Evolutionary conservation across 2,888 invertebrate genomes (phyloP), one percentile per base, ranked within the genome.

Genomic region (Eilema depressum): DNA sequence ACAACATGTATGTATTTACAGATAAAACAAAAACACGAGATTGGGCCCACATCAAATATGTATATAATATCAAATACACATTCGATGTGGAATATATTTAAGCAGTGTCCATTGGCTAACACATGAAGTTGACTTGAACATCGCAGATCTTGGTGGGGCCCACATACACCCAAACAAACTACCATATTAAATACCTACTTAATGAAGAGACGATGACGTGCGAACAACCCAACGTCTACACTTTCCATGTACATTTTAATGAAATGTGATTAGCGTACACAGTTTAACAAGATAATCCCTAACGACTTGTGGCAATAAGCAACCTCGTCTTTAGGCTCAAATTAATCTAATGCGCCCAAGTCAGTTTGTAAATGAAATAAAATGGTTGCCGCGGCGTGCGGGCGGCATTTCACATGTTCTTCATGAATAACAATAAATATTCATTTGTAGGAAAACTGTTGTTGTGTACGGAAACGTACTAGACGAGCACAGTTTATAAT

Each of bases 351-450:
- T 62, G 63, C 28, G 65, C 23, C 26, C 20, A 60, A 56, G 28
- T 63, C 26, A 59, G 63, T 71, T 75, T 68, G 59, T 56, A 74
- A 75, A 76, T 81, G 71, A 73, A 74, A 74, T 79, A 67, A 77
- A 74, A 71, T 74, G 25, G 20, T 69, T 72, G 74, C 59, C 62
- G 63, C 59, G 28, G 26, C 37, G 23, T 20, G 47, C 2, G n/a
- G 5, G 47, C 7, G 47, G 47, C 5, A 47, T 47, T 53, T 53
- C n/a, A 53, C 20, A 47, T 47, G 53, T 33, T 41, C 23, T 20
- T 17, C 25, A 5, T 28, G 41, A 47, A 17, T 17, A 17, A 41
- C 41, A 41, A 17, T 17, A 41, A 41, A 41, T 41, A 20, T 47
- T 47, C 47, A 20, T 20, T 47, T 47, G 20, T 47, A 20, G 47